Percentiles rank a stretch among this genome's conserved stretches.
phyloP scores from a whole-genome alignment of 92 coral and sea anemone genomes.

The Zoanthus sociatus region DNA sequence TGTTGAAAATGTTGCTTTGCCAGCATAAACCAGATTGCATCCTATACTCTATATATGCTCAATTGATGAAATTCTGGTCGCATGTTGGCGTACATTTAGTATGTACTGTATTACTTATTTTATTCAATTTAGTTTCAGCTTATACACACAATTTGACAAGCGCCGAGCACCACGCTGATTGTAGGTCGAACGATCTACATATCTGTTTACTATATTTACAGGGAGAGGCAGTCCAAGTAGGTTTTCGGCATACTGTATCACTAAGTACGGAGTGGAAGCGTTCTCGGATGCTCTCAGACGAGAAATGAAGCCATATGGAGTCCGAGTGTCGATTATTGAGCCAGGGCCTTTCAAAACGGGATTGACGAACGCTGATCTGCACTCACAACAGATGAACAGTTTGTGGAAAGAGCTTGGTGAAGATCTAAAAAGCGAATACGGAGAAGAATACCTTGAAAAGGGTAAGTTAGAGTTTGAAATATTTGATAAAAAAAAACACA shows the following conservation, averaged over 20 bases:
- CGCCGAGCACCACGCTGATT: too few species aligned
- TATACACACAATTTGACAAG: too few species aligned
- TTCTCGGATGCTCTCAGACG: conserved; percentile 82
- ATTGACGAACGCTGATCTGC: conserved; percentile 46
- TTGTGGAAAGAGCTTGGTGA: conserved; percentile 69
- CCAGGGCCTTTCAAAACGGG: conserved; percentile 78
- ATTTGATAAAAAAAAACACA: too few species aligned
- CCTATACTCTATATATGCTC: too few species aligned
- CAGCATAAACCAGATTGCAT: too few species aligned
- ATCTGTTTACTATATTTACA: background rate
- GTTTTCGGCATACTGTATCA: conserved; percentile 59
- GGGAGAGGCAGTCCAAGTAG: conserved; percentile 61
- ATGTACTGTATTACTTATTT: too few species aligned
- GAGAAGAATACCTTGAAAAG: conserved; percentile 57
- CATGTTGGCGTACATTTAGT: too few species aligned
- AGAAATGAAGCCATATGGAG: conserved; percentile 73
- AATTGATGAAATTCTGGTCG: too few species aligned
- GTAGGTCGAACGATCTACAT: too few species aligned
- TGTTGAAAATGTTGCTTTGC: too few species aligned
- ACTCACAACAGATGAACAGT: conserved; percentile 24
- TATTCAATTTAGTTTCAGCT: too few species aligned
- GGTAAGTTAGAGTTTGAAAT: conserved; percentile 46
- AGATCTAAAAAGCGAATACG: conserved; percentile 67
- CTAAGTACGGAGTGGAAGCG: conserved; percentile 80
- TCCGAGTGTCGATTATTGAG: conserved; percentile 69